Percentiles rank a stretch among this genome's conserved stretches.
Evolutionary conservation across 2,113 vertebrate species (phyloP).

Genomic region (Trematomus loennbergii): DNA sequence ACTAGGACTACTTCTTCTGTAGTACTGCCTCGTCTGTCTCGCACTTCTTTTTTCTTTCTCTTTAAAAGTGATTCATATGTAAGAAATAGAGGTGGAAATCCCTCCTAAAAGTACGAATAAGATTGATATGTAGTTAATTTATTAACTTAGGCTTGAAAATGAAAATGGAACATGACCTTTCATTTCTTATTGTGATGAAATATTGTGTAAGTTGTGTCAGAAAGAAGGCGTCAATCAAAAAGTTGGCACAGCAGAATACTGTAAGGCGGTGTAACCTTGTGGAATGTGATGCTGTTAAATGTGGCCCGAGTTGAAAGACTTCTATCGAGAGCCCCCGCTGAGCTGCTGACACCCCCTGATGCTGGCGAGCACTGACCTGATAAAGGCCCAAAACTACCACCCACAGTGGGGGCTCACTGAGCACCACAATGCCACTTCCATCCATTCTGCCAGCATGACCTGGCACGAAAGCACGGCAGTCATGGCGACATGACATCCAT

Average conservation of each 20-base stretch:
- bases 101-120: too few relatives aligned
- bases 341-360: slow-evolving; percentile 52
- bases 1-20: not conserved
- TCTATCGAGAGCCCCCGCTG: slow-evolving; percentile 54
- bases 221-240: not conserved
- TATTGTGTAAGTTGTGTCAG: not conserved
- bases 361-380: slow-evolving; percentile 69
- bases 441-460: slow-evolving; percentile 40
- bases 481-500: slow-evolving; percentile 7
- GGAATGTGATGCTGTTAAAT: slow-evolving; percentile 51
- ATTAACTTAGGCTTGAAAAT: not conserved
- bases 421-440: slow-evolving; percentile 25
- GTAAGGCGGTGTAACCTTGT: slow-evolving; percentile 37
- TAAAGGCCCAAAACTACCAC: slow-evolving; percentile 54
- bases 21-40: not conserved
- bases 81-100: too few relatives aligned
- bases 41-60: not conserved
- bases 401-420: slow-evolving; percentile 50
- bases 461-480: slow-evolving; percentile 7
- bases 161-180: not conserved
- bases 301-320: slow-evolving; percentile 35
- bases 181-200: not conserved
- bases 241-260: slow-evolving; percentile 7
- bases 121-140: not conserved
- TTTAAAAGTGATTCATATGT: not conserved